Conservation (phyloP, 2,113 vertebrate species). For the Gasterosteus nipponicus region DNA sequence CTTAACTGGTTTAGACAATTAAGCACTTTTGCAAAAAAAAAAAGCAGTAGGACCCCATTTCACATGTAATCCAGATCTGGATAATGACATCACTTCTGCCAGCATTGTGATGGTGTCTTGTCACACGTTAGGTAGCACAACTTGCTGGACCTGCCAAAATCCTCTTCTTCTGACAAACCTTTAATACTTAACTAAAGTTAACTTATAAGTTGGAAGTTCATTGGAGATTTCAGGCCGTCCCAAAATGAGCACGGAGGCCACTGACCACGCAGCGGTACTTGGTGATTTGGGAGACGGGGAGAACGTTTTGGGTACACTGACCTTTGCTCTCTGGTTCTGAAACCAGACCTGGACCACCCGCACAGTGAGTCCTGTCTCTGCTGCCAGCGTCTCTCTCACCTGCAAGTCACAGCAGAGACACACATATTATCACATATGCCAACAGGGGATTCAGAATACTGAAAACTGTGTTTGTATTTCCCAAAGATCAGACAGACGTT, state of each 20-base stretch:
- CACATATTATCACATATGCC: neutral
- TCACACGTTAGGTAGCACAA: neutral
- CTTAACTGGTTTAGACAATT: slow-evolving; percentile 27
- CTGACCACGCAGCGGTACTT: neutral
- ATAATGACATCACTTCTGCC: neutral
- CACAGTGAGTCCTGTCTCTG: slow-evolving; percentile 93
- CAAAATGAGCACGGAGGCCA: neutral
- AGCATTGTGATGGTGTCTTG: neutral
- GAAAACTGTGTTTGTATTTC: neutral
- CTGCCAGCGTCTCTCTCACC: slow-evolving; percentile 95
- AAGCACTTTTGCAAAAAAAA: slow-evolving; percentile 18
- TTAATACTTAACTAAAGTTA: neutral
- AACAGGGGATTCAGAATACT: no score
- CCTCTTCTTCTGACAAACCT: neutral
- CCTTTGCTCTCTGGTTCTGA: slow-evolving; percentile 98
- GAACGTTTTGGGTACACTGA: slow-evolving; percentile 61
- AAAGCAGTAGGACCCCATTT: neutral
- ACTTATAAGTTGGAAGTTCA: neutral
- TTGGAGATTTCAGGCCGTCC: neutral
- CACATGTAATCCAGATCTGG: slow-evolving; percentile 15
- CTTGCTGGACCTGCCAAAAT: neutral
- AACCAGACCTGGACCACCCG: slow-evolving; percentile 98
- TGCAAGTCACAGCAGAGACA: slow-evolving; percentile 60
- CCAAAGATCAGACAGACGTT: neutral
- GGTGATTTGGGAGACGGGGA: neutral